phyloP scores from a whole-genome alignment of 2,113 vertebrate genomes.

The Murina feae region DNA sequence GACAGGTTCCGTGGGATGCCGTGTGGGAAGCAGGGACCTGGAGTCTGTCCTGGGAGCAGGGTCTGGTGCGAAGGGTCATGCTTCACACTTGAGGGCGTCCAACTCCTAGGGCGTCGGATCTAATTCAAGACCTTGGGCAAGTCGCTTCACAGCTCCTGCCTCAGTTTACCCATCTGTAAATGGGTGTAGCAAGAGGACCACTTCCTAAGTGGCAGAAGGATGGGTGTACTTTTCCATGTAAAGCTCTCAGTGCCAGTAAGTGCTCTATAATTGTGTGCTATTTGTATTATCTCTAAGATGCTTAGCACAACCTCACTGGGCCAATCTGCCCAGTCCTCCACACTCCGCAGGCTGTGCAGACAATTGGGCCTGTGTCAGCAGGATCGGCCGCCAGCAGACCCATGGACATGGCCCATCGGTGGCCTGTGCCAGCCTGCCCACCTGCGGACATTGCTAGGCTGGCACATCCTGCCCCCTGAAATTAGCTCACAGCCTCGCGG shows the following conservation, averaged over 20 bases:
- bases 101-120: neutral
- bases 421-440: neutral
- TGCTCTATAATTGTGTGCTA: accelerated
- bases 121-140: neutral
- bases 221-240: accelerated
- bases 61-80: accelerated
- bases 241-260: too few relatives aligned
- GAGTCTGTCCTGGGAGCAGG: neutral
- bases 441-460: neutral
- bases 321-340: neutral
- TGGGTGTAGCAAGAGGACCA: accelerated
- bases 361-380: neutral
- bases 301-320: neutral
- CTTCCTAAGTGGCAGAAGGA: accelerated
- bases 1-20: accelerated
- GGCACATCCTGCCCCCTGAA: neutral
- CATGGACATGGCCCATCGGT: accelerated
- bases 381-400: neutral
- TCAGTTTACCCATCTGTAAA: neutral
- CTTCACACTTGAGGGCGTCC: neutral
- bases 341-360: accelerated
- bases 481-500: neutral
- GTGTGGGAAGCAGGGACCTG: accelerated
- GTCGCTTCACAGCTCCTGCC: neutral
- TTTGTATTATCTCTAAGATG: neutral